A percentile compares a stretch with the other conserved stretches of the same genome.
phyloP scores from a whole-genome alignment of 2,888 invertebrate genomes.

The Rapana venosa region DNA sequence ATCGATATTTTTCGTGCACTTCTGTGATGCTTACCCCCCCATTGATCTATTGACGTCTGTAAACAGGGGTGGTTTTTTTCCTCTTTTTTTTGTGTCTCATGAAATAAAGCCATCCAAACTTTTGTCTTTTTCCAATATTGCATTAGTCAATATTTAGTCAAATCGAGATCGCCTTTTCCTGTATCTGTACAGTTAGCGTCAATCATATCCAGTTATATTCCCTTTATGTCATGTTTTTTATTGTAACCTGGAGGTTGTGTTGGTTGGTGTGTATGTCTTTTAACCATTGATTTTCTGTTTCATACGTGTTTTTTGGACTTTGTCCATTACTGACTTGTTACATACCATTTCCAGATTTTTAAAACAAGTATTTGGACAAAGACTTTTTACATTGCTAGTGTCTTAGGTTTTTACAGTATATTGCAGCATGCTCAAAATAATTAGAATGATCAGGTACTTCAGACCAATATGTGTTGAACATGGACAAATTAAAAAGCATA shows the following conservation, averaged over 20 bases:
- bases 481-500: too few species aligned
- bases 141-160: neutral
- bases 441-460: too few species aligned
- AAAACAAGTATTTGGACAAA: neutral
- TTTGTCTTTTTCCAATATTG: too few species aligned
- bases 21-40: neutral
- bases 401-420: neutral
- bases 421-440: too few species aligned
- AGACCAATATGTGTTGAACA: too few species aligned
- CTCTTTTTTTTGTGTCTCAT: neutral
- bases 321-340: neutral
- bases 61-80: too few species aligned
- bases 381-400: conserved; percentile 8
- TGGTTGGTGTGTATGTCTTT: too few species aligned
- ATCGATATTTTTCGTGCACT: neutral
- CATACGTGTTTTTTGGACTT: neutral
- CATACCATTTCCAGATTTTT: conserved; percentile 10
- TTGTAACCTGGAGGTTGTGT: too few species aligned
- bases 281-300: too few species aligned
- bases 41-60: neutral
- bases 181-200: too few species aligned
- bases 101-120: neutral
- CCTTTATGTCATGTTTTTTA: too few species aligned
- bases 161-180: neutral
- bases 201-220: too few species aligned